These are phyloP conservation scores for Drosophila lacicola DNA, from an alignment of 2,888 invertebrate species.

Conservation along the genomic window DNA sequence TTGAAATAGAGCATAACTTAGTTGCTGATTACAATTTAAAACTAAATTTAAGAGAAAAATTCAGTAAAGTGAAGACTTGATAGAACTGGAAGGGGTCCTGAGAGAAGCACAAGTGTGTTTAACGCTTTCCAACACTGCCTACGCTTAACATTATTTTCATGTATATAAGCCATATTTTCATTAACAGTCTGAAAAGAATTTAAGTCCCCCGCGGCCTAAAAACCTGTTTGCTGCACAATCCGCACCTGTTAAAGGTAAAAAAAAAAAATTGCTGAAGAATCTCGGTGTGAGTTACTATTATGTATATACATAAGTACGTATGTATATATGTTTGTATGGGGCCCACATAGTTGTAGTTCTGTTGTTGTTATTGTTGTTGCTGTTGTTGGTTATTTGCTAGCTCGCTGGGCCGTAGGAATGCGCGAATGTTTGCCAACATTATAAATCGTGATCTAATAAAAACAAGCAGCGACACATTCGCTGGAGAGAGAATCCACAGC, in stretches of 20 bases:
- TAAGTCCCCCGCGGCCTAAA: constrained; percentile 4
- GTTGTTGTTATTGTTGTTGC: constrained; percentile 21
- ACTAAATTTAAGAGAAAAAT: no score
- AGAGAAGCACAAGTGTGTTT: neutral
- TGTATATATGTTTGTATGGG: constrained; percentile 31
- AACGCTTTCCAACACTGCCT: no score
- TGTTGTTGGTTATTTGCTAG: constrained; percentile 37
- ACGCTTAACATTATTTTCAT: no score
- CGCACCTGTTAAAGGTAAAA: constrained; percentile 66
- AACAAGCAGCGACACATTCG: constrained; percentile 42
- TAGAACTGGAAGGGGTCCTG: neutral
- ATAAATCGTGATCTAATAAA: constrained; percentile 84
- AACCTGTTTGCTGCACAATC: neutral
- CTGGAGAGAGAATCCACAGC: constrained; percentile 42
- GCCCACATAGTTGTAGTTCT: constrained; percentile 35
- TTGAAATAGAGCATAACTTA: no score
- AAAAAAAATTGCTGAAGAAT: constrained; percentile 58
- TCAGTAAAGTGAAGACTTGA: neutral
- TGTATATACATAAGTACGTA: constrained; percentile 35
- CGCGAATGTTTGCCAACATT: constrained; percentile 81
- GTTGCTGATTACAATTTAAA: no score
- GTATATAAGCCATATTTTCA: no score
- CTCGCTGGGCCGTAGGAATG: constrained; percentile 62
- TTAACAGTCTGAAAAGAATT: no score
- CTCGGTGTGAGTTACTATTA: constrained; percentile 69